phyloP scores from a whole-genome alignment of 2,888 invertebrate genomes.

The Eristalis pertinax region DNA sequence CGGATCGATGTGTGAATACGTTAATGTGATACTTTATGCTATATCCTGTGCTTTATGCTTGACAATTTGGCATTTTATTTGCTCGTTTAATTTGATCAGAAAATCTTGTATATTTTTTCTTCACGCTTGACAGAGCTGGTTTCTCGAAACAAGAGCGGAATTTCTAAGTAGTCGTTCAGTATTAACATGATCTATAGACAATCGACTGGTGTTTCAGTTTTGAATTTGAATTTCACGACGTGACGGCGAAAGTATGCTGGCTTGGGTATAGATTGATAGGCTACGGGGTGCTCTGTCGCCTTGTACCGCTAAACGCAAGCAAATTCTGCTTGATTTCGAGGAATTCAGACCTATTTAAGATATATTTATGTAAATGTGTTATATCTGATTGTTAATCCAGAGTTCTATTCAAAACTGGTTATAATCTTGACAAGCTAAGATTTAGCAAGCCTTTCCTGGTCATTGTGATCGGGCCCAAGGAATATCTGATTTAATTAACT shows the following conservation, averaged over 20 bases:
- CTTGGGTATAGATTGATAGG: too few species aligned
- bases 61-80: neutral
- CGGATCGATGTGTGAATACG: neutral
- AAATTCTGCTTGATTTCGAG: too few species aligned
- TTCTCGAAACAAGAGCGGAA: neutral
- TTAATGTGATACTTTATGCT: neutral
- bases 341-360: too few species aligned
- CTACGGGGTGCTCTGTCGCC: too few species aligned
- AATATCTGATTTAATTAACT: neutral
- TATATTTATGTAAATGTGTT: too few species aligned
- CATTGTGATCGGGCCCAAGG: too few species aligned
- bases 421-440: neutral
- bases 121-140: neutral
- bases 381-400: too few species aligned
- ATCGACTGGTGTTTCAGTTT: too few species aligned
- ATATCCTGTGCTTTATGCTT: neutral
- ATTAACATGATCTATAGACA: neutral
- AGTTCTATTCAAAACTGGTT: neutral
- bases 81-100: neutral
- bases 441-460: neutral
- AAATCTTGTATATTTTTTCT: neutral
- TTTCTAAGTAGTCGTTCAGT: neutral
- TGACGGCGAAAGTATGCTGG: too few species aligned
- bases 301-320: too few species aligned
- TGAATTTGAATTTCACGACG: too few species aligned